These are phyloP conservation scores for Formica selysi DNA, from an alignment of 1,140 invertebrate genomes.

Conservation along the genomic window DNA sequence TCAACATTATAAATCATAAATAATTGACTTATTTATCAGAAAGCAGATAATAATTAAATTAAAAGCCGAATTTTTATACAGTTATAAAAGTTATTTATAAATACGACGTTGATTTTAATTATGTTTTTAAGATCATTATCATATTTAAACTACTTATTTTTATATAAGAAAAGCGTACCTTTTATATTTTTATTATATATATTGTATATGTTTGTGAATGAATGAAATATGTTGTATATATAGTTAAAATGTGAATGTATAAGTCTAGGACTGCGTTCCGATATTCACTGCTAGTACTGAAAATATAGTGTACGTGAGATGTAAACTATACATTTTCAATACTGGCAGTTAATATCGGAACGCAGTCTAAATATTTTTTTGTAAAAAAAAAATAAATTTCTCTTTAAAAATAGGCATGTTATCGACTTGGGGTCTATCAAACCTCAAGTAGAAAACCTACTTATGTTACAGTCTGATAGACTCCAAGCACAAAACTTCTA, in stretches of 20 bases:
- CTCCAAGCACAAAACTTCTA: too few relatives aligned
- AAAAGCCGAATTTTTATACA: background rate
- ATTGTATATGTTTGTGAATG: background rate
- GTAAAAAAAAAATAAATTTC: too few relatives aligned
- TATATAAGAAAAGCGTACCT: background rate
- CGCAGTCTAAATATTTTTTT: too few relatives aligned
- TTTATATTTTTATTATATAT: background rate
- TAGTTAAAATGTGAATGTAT: conserved; percentile 35
- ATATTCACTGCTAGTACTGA: too few relatives aligned
- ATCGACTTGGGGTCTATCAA: too few relatives aligned
- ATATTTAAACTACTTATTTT: background rate
- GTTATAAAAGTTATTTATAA: background rate
- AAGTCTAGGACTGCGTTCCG: background rate
- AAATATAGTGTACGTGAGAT: too few relatives aligned
- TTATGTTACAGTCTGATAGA: too few relatives aligned
- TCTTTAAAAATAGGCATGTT: too few relatives aligned
- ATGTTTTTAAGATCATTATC: background rate
- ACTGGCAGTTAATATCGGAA: too few relatives aligned
- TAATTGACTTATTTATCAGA: conserved; percentile 9
- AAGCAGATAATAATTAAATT: background rate
- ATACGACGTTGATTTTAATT: background rate
- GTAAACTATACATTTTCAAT: too few relatives aligned
- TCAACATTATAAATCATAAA: conserved; percentile 83
- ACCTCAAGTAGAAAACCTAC: too few relatives aligned
- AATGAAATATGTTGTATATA: conserved; percentile 34